Percentiles rank a stretch among this genome's conserved stretches.
Evolutionary conservation across 2,113 vertebrate species (phyloP).

Genomic region (Gracilinanus agilis): DNA sequence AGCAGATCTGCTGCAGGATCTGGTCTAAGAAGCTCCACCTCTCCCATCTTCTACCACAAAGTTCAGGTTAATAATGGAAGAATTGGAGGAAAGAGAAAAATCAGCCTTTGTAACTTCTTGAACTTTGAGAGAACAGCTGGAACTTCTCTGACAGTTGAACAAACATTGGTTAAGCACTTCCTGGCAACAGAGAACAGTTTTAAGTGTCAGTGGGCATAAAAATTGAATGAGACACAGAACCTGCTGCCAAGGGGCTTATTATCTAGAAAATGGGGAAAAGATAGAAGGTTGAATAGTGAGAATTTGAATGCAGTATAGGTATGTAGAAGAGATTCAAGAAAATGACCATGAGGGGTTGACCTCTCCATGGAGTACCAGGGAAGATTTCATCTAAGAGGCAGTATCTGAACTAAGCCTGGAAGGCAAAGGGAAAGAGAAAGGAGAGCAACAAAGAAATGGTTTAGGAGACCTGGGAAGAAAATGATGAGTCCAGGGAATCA

Average conservation of each 20-base stretch:
- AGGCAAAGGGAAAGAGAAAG: background rate
- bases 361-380: too few species aligned
- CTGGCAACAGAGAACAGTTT: slow-evolving; percentile 14
- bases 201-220: background rate
- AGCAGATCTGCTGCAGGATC: background rate
- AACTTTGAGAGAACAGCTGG: background rate
- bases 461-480: background rate
- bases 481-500: background rate
- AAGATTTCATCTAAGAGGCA: background rate
- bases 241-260: background rate
- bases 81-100: too few species aligned
- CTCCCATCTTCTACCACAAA: background rate
- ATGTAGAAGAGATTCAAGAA: background rate
- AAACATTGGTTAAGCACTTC: background rate
- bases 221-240: background rate
- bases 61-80: background rate
- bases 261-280: background rate
- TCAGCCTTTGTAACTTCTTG: background rate
- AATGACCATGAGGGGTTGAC: too few species aligned
- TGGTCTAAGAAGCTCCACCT: background rate
- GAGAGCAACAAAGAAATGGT: background rate
- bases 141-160: background rate
- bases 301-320: background rate
- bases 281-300: background rate
- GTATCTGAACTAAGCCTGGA: background rate